Evolutionary conservation across 23 tunicate genomes (phyloP).

Genomic region (Phallusia fumigata): DNA sequence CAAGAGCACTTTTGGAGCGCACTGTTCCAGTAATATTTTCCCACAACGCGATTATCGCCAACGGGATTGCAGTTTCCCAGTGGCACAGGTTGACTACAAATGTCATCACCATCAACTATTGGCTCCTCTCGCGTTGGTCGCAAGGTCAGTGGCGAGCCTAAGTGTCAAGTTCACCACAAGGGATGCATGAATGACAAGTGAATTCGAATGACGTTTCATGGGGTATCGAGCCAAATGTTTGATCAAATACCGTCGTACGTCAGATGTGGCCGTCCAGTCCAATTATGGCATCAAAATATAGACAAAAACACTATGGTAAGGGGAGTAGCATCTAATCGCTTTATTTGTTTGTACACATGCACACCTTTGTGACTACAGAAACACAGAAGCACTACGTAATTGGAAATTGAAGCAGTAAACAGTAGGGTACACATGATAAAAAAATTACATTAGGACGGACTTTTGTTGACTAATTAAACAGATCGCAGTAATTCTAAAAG

Average conservation of each 20-base stretch:
- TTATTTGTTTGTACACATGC: background rate
- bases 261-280: background rate
- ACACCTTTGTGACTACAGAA: slow-evolving; percentile 4
- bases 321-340: background rate
- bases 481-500: background rate
- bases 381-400: background rate
- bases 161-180: background rate
- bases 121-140: background rate
- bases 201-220: background rate
- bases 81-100: slow-evolving; percentile 36
- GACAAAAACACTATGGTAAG: background rate
- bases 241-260: background rate
- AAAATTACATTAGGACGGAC: background rate
- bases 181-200: background rate
- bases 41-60: background rate
- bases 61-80: slow-evolving; percentile 35
- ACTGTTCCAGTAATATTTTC: slow-evolving; percentile 49
- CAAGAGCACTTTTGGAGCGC: slow-evolving; percentile 18
- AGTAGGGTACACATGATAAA: background rate
- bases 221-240: background rate
- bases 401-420: background rate
- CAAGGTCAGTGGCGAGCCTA: background rate
- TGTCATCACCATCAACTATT: slow-evolving; percentile 30
- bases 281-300: background rate
- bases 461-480: background rate